These are phyloP conservation scores for Cartodere bifasciata DNA, from an alignment of 2,888 invertebrate genomes.

Conservation along the genomic window DNA sequence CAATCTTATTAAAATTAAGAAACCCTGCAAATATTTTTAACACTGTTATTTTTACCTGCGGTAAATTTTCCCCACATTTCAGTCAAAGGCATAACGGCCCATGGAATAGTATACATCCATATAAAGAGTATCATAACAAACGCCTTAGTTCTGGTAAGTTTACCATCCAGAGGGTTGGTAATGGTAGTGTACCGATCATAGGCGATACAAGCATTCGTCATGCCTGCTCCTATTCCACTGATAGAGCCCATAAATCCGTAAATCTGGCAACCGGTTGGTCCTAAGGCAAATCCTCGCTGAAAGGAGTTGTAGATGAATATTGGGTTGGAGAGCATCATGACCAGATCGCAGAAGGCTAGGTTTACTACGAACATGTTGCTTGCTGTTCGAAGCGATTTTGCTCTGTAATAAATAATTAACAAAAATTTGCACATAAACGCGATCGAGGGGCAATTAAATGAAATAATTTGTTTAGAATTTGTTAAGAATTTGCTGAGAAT, in stretches of 20 bases:
- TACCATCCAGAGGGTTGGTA: slow-evolving; percentile 70
- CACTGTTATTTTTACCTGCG: slow-evolving; percentile 64
- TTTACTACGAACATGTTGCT: slow-evolving; percentile 78
- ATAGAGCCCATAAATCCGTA: slow-evolving; percentile 65
- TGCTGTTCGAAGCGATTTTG: slow-evolving; percentile 60
- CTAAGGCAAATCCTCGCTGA: slow-evolving; percentile 61
- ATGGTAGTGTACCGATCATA: slow-evolving; percentile 73
- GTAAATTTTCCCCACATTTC: slow-evolving; percentile 80
- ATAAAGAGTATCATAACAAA: slow-evolving; percentile 58
- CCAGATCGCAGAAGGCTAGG: slow-evolving; percentile 68
- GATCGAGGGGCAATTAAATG: no score
- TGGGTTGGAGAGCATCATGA: slow-evolving; percentile 79
- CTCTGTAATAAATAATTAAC: no score
- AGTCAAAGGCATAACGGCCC: slow-evolving; percentile 64
- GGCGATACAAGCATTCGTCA: slow-evolving; percentile 76
- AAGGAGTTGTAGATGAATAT: slow-evolving; percentile 78
- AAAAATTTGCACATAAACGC: no score
- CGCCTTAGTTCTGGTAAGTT: slow-evolving; percentile 68
- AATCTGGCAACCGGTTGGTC: slow-evolving; percentile 62
- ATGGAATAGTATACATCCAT: slow-evolving; percentile 71
- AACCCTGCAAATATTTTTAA: no score
- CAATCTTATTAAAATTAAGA: no score
- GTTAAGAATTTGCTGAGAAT: no score
- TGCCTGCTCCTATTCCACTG: slow-evolving; percentile 65
- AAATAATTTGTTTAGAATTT: no score